phyloP scores from a whole-genome alignment of 2,888 invertebrate species.

The Athripsodes cinereus region DNA sequence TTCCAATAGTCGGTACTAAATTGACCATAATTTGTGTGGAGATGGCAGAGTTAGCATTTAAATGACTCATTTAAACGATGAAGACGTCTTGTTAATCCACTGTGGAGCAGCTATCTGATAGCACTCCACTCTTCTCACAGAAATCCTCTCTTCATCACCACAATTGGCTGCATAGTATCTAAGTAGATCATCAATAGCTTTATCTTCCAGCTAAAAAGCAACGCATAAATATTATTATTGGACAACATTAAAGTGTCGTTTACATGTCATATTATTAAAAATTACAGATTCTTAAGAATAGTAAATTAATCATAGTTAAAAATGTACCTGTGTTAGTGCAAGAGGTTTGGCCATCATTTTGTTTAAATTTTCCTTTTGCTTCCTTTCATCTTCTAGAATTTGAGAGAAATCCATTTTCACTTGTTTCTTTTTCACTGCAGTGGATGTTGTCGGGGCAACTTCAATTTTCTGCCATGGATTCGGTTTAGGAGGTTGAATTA shows the following conservation, averaged over 20 bases:
- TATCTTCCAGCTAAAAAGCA: slow-evolving; percentile 68
- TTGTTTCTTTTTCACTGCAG: slow-evolving; percentile 29
- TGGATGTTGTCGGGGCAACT: slow-evolving; percentile 35
- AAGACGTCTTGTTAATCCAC: slow-evolving; percentile 42
- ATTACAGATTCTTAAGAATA: too few relatives aligned
- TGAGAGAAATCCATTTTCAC: slow-evolving; percentile 43
- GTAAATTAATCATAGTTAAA: too few relatives aligned
- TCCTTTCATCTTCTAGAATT: slow-evolving; percentile 68
- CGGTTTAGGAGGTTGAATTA: slow-evolving; percentile 4
- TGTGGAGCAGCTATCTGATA: slow-evolving; percentile 52
- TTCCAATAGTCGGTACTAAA: too few relatives aligned
- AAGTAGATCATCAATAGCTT: slow-evolving; percentile 73
- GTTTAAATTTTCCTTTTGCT: slow-evolving; percentile 64
- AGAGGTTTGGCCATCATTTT: slow-evolving; percentile 70
- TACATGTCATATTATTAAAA: too few relatives aligned
- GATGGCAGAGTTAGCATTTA: too few relatives aligned
- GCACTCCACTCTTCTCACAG: slow-evolving; percentile 58
- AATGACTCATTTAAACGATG: too few relatives aligned
- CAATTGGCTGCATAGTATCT: slow-evolving; percentile 67
- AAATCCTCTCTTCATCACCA: slow-evolving; percentile 66
- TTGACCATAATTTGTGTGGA: too few relatives aligned
- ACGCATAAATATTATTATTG: too few relatives aligned
- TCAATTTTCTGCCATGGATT: slow-evolving; percentile 49
- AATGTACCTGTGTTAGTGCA: slow-evolving; percentile 65
- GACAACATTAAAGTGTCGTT: too few relatives aligned